Base-by-base conservation (phyloP, 2,797 vertebrate genomes). In the Ctenopoma multispine region DNA sequence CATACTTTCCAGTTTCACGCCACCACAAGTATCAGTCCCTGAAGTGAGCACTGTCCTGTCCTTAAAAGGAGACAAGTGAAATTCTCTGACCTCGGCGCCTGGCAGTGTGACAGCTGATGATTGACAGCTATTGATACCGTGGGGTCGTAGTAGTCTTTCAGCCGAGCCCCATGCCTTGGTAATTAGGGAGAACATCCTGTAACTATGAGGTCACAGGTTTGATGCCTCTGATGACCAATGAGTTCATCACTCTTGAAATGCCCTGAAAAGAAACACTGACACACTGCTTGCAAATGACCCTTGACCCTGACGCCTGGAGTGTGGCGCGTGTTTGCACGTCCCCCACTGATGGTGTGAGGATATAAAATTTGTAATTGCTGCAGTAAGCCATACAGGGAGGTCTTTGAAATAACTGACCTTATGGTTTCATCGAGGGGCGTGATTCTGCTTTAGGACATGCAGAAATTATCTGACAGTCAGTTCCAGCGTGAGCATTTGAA, bases 161-260 rank as follows among this genome's bases (percentile, higher is more conserved):
- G 72, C 54, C 1, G 23, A 78, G 36, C 14, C 17, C 13, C n/a
- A 5, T 15, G 17, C 11, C 14, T 56, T n/a, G 29, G 50, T 73
- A 82, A 88, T 89, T 80, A 82, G 66, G 51, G 21, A 23, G 23
- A 55, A 44, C 66, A 15, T 50, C 24, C 29, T 15, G 18, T 31
- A 69, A 79, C 64, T 31, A 7, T n/a, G 63, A 75, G 53, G 71
- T 80, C 75, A 55, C 44, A 36, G 38, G 51, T 84, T 82, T 48
- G 59, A 75, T 76, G 59, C 63, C 56, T 63, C 34, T 40, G 27
- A 80, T 61, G 63, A 69, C n/a, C 54, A 53, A 7, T 7, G 36
- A 68, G 44, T 63, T 66, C 47, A 60, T 55, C 49, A 9, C 62
- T 38, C 44, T 48, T 65, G 43, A 70, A 72, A 76, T 43, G 29